phyloP scores from a whole-genome alignment of 2,797 vertebrate species.

The Denticeps clupeoides region DNA sequence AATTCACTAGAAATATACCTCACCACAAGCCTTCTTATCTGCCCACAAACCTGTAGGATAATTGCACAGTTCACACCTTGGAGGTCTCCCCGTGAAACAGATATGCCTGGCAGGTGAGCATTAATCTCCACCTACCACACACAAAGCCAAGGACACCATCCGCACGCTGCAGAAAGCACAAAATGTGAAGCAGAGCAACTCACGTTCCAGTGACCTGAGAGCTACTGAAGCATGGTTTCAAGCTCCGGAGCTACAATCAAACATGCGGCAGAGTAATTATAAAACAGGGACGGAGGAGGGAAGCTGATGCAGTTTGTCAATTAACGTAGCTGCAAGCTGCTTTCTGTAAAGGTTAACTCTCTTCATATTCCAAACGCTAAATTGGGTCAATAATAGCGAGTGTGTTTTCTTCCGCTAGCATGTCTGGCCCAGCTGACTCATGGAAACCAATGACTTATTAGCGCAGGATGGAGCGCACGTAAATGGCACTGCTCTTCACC shows the following conservation, averaged over 20 bases:
- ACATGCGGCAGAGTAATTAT: slow-evolving; percentile 61
- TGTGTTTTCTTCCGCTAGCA: slow-evolving; percentile 41
- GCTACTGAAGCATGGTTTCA: slow-evolving; percentile 63
- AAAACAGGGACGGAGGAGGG: slow-evolving; percentile 50
- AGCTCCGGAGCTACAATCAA: slow-evolving; percentile 59
- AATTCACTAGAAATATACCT: too few species aligned
- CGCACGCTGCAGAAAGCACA: slow-evolving; percentile 6
- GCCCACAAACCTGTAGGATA: slow-evolving; percentile 41
- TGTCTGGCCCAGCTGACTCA: slow-evolving; percentile 52
- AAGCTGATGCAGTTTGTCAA: slow-evolving; percentile 73
- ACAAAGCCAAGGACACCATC: slow-evolving; percentile 44
- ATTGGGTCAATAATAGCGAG: slow-evolving; percentile 60
- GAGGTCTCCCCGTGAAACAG: slow-evolving; percentile 46
- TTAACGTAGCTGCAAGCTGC: slow-evolving; percentile 71
- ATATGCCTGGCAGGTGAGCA: slow-evolving; percentile 54
- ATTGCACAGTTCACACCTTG: slow-evolving; percentile 44
- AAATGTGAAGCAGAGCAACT: slow-evolving; percentile 50
- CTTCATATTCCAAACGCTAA: slow-evolving; percentile 59
- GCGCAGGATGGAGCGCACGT: slow-evolving; percentile 23
- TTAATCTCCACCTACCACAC: slow-evolving; percentile 52
- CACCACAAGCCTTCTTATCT: background rate
- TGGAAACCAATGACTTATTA: slow-evolving; percentile 38
- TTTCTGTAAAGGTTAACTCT: slow-evolving; percentile 73
- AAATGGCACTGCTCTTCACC: slow-evolving; percentile 15
- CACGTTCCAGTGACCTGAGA: slow-evolving; percentile 58